Conservation (phyloP, 2,113 vertebrate genomes). For the Phrynosoma platyrhinos region DNA sequence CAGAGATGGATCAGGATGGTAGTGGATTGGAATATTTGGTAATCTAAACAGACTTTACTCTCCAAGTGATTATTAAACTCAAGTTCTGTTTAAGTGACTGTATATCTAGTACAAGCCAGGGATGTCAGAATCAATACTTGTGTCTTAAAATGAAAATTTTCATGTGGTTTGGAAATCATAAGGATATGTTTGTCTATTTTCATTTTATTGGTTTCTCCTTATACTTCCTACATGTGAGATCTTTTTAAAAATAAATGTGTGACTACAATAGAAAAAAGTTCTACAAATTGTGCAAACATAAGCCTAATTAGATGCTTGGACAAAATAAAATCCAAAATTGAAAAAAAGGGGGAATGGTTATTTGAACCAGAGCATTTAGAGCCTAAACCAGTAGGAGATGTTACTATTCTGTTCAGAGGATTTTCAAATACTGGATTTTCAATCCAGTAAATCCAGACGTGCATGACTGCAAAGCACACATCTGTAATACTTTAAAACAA, state of each 20-base stretch:
- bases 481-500: constrained; percentile 15
- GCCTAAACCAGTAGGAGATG: not conserved
- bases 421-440: not conserved
- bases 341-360: constrained; percentile 1
- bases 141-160: not conserved
- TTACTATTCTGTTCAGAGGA: not conserved
- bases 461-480: constrained; percentile 15
- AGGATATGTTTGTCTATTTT: not conserved
- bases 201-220: too few relatives aligned
- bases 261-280: not conserved
- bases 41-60: not conserved
- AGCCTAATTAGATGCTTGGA: constrained; percentile 5
- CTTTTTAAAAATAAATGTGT: not conserved
- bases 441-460: constrained; percentile 26
- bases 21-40: not conserved
- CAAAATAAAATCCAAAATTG: not conserved
- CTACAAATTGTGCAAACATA: constrained; percentile 1
- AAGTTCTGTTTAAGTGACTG: not conserved
- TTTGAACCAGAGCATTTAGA: constrained; percentile 18
- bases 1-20: not conserved
- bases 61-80: not conserved
- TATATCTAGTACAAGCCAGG: too few relatives aligned
- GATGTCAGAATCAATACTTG: not conserved
- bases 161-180: too few relatives aligned
- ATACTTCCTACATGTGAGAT: too few relatives aligned